Evolutionary conservation across 1,140 invertebrate genomes (phyloP).

Genomic region (Zaprionus vittiger): DNA sequence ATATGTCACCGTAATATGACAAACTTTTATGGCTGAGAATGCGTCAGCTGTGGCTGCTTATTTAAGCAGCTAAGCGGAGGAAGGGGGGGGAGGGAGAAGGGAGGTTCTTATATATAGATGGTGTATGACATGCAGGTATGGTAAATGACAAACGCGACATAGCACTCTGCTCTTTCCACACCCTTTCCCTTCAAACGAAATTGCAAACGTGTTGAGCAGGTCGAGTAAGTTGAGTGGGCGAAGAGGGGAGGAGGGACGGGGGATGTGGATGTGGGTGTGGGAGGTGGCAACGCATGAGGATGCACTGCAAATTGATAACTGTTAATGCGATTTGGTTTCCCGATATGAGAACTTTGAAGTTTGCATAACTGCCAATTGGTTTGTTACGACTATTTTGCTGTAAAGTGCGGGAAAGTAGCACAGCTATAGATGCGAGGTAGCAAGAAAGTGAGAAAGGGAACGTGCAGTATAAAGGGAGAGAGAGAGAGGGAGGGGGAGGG

Average conservation of each 20-base stretch:
- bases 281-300: neutral
- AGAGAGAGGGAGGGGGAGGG: neutral
- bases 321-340: conserved; percentile 63
- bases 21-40: neutral
- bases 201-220: neutral
- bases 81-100: neutral
- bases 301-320: conserved; percentile 62
- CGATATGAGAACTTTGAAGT: conserved; percentile 51
- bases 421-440: neutral
- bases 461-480: neutral
- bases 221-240: too few relatives aligned
- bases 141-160: neutral
- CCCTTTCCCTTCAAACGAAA: neutral
- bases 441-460: neutral
- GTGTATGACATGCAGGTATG: conserved; percentile 3
- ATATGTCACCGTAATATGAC: neutral
- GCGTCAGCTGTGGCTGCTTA: neutral
- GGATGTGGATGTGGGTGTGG: neutral
- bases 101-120: neutral
- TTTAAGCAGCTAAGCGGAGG: neutral
- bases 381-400: conserved; percentile 47
- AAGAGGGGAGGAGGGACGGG: neutral
- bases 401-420: neutral
- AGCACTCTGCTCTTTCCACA: neutral
- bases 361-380: conserved; percentile 72